Base-by-base conservation (phyloP, 1,140 invertebrate genomes). In the Acyrthosiphon pisum region DNA sequence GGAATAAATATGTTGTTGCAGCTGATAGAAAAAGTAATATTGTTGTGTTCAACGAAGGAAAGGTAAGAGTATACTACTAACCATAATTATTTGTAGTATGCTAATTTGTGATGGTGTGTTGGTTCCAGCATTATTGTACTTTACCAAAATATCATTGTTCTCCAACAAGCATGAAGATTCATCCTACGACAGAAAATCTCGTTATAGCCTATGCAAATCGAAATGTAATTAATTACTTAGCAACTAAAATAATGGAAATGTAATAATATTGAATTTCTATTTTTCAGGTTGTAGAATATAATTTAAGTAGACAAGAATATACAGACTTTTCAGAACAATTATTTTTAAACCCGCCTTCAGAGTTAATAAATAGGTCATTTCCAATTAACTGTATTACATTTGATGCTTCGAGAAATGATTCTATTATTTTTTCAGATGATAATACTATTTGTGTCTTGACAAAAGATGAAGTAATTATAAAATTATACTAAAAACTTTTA, bases 191-290 rank as follows among this genome's bases (percentile, higher is more conserved):
- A 1, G 95, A 96, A 20, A 96, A 95, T 94, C 94, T 98, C 14
- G 95, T 97, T 44, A 95, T 97, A 20, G 96, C 96, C 8, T 98
- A 97, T 95, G 95, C 97, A 3, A 97, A 98, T 95, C 96, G 97
- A 94, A 97, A 96, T 96, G 97, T 97, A 95, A 95, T 93, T 68
- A 90, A 56, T 53, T 53, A 23, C 4, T 26, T 90, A 4, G 22
- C 26, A 1, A 50, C 14, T 11, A 68, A 93, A 93, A 53, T 76
- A 30, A 83, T 48, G 3, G 9, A 9, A 46, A 87, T 30, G 7
- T n/a, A 50, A 87, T 87, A 1, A 48, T 87, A 53, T 37, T 35
- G 53, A 6, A 48, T 87, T 89, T 89, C 0, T 14, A 23, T 50
- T 89, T 68, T 95, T 20, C 94, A 97, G 96, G 96, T 98, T 86